Percentiles rank a stretch among this genome's conserved stretches.
Conservation (phyloP, 2,797 vertebrate genomes). For the Artibeus jamaicensis region DNA sequence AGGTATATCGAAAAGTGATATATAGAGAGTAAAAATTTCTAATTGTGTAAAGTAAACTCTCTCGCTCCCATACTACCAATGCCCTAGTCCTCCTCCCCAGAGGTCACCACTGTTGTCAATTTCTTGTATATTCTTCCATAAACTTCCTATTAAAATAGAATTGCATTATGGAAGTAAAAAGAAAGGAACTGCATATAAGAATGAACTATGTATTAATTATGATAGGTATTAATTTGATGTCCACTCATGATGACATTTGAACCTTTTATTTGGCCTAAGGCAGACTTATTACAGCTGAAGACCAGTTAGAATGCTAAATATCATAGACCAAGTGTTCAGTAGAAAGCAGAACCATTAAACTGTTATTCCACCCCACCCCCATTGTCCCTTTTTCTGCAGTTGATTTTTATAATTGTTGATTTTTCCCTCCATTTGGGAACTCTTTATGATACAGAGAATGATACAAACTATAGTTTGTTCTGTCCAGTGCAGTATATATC, state of each 20-base stretch:
- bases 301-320: conserved; percentile 26
- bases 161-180: neutral
- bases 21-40: neutral
- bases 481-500: neutral
- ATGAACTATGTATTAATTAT: neutral
- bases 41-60: neutral
- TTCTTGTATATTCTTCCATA: neutral
- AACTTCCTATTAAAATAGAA: conserved; percentile 24
- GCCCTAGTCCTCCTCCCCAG: neutral
- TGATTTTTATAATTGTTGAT: neutral
- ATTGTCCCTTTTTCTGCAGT: neutral
- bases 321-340: neutral
- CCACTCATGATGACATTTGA: neutral
- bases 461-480: neutral
- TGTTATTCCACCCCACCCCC: neutral
- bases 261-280: neutral
- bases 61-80: neutral
- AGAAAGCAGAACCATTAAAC: neutral
- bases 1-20: neutral
- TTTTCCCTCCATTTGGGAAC: neutral
- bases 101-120: neutral
- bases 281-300: conserved; percentile 8
- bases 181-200: neutral
- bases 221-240: conserved; percentile 1
- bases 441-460: conserved; percentile 32